A percentile compares a stretch with the other conserved stretches of the same genome.
These are phyloP conservation scores for Platycheirus albimanus DNA, from an alignment of 2,888 invertebrate genomes.

Conservation along the genomic window DNA sequence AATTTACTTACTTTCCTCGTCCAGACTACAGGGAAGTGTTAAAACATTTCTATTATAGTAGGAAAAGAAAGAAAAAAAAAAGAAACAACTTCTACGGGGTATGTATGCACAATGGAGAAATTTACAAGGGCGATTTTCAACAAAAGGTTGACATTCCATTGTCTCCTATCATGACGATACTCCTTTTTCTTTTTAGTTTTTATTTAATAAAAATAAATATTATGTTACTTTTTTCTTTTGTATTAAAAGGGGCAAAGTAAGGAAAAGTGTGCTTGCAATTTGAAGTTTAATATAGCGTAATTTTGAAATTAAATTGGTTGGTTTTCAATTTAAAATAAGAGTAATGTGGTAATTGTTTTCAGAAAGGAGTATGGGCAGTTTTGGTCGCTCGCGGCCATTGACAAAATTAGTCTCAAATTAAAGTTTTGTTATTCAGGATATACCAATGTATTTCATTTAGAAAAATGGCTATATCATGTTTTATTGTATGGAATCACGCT, in stretches of 20 bases:
- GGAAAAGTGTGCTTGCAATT: conserved; percentile 14
- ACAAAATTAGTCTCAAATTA: too few relatives aligned
- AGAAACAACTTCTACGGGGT: conserved; percentile 23
- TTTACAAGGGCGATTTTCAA: conserved; percentile 45
- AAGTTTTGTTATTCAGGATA: too few relatives aligned
- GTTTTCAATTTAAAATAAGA: conserved; percentile 23
- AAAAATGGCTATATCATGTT: too few relatives aligned
- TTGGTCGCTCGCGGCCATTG: too few relatives aligned
- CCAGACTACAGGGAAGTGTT: conserved; percentile 36
- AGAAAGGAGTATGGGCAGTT: background rate
- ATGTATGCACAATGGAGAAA: conserved; percentile 12
- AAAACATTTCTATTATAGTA: conserved; percentile 42
- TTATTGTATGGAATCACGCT: too few relatives aligned
- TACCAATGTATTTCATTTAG: too few relatives aligned
- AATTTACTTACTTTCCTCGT: conserved; percentile 48
- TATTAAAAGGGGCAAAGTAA: background rate
- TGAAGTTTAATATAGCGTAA: conserved; percentile 24
- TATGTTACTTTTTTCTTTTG: conserved; percentile 8
- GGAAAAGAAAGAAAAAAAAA: background rate
- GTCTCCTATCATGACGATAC: conserved; percentile 30
- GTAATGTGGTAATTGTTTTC: conserved; percentile 29
- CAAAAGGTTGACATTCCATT: conserved; percentile 56
- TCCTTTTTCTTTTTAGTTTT: conserved; percentile 77
- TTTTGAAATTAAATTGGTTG: background rate
- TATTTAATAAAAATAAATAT: conserved; percentile 75